Evolutionary conservation across 2,797 vertebrate species (phyloP), one percentile per base, ranked within the genome.

Genomic region (Chelon labrosus): DNA sequence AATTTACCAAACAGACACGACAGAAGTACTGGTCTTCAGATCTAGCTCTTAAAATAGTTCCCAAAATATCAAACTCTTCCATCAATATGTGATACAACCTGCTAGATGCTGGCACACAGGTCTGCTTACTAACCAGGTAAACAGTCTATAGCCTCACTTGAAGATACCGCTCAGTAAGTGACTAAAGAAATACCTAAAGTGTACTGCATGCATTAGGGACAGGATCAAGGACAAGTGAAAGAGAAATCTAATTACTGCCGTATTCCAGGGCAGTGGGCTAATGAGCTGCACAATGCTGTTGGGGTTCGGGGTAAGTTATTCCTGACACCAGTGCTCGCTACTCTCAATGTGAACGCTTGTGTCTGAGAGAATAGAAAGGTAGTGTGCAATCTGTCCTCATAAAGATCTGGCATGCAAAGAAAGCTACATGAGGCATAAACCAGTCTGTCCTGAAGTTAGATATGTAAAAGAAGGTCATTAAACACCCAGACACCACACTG

Each of bases 251-350:
- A 92, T 91, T 91, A 86, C 41, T 77, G 75, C 71, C 72, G 70
- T 64, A 84, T 91, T 91, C 81, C 76, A 91, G 90, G 89, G 82
- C 85, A 86, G 81, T 90, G 84, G 88, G 90, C 80, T 93, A 93
- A 94, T 92, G 82, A 92, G 87, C 83, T 69, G 72, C 89, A 88
- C 73, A 85, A 66, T 79, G 85, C 85, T 88, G 77, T 56, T 80
- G 82, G 81, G 80, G 72, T 85, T 88, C 72, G 80, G 83, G 73
- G 55, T 53, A 87, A 84, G 83, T 85, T 88, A 89, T 91, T 90
- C 84, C 77, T 78, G 84, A 87, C 75, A 70, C 46, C 38, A 50
- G 68, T 54, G 77, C 67, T 70, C 35, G 10, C 71, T 65, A 65
- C 58, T 47, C 60, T 78, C 52, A 49, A 42, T 57, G 80, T 73